phyloP scores from a whole-genome alignment of 2,797 vertebrate genomes.

The Pantherophis vulpinus region DNA sequence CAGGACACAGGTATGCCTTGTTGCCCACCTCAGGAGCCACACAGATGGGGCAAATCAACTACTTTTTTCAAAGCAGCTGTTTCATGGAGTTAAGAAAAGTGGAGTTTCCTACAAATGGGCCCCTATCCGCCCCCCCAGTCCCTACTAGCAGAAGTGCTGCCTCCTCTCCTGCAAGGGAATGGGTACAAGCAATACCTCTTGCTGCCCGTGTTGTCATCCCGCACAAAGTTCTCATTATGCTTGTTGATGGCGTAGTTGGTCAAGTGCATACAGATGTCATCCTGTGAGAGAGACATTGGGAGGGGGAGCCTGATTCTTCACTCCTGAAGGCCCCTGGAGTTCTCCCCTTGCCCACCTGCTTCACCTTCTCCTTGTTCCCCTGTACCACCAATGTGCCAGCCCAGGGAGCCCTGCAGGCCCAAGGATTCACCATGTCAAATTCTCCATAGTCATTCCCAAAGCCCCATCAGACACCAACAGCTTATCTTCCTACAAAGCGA shows the following conservation, averaged over 20 bases:
- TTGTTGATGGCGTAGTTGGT: constrained; percentile 82
- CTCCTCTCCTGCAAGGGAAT: accelerated
- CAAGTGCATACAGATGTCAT: constrained; percentile 77
- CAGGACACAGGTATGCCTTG: background rate
- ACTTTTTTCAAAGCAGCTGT: background rate
- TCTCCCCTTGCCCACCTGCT: too few species aligned
- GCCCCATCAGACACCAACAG: background rate
- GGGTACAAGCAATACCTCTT: constrained; percentile 67
- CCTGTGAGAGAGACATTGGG: constrained; percentile 52
- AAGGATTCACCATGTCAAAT: background rate
- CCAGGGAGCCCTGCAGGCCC: background rate
- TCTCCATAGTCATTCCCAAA: background rate
- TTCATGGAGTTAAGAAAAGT: background rate
- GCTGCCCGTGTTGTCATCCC: constrained; percentile 69
- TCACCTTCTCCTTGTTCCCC: background rate
- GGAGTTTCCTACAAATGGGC: background rate
- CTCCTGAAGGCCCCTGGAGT: background rate
- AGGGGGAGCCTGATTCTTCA: background rate
- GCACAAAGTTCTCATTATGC: constrained; percentile 71
- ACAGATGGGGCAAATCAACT: too few species aligned
- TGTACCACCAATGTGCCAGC: accelerated
- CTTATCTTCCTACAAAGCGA: background rate
- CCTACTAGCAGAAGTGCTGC: background rate
- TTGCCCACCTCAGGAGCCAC: background rate
- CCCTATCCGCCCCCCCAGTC: background rate